A percentile compares a stretch with the other conserved stretches of the same genome.
phyloP scores from a whole-genome alignment of 92 coral and sea anemone genomes.

The Zoanthus gigantus region DNA sequence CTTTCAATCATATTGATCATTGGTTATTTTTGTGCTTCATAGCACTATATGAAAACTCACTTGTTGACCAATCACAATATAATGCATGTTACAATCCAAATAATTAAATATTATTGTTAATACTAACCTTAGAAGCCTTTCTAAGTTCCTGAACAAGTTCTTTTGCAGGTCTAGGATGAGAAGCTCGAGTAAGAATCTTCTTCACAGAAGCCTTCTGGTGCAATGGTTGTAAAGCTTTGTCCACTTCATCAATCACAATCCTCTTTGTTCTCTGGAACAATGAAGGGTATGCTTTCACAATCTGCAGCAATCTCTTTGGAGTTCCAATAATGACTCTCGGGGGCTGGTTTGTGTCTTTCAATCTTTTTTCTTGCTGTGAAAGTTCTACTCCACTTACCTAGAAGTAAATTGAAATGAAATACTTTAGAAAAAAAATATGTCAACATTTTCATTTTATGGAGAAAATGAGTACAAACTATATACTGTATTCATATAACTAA shows the following conservation, averaged over 20 bases:
- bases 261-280: constrained; percentile 76
- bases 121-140: constrained; percentile 71
- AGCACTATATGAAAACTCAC: no score
- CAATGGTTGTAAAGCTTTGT: constrained; percentile 79
- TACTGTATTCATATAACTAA: no score
- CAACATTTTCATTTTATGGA: no score
- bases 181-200: constrained; percentile 59
- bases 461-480: no score
- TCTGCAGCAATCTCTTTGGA: constrained; percentile 79
- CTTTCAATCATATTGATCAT: no score
- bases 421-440: no score
- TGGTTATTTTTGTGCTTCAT: no score
- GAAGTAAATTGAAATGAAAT: neutral
- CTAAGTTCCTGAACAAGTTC: constrained; percentile 73
- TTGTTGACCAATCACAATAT: neutral
- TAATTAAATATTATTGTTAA: no score
- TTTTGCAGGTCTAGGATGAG: constrained; percentile 82
- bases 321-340: constrained; percentile 85
- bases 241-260: constrained; percentile 86
- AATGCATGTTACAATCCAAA: no score
- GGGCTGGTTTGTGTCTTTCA: constrained; percentile 55
- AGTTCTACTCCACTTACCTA: constrained; percentile 88
- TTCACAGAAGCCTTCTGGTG: constrained; percentile 68
- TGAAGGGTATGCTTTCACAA: constrained; percentile 68
- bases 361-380: constrained; percentile 68